Evolutionary conservation across 2,113 vertebrate genomes (phyloP), one percentile per base, ranked within the genome.

Genomic region (Cochlearius cochlearius): DNA sequence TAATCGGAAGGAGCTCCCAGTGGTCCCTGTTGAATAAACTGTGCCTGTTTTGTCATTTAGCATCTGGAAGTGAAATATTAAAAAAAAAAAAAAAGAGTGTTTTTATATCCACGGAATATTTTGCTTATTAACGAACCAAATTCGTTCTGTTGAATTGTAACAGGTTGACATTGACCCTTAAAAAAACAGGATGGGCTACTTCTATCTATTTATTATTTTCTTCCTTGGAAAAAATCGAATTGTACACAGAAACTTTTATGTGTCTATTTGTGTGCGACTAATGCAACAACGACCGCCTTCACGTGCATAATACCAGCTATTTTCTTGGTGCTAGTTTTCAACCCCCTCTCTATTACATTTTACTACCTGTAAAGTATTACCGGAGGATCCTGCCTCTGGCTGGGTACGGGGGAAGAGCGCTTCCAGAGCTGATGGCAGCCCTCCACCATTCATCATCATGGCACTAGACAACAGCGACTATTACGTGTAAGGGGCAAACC

Each of bases 1-100:
- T 49, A 2, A 38, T 41, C 67, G 39, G n/a, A 80, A 81, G 91
- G 27, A 94, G 87, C 73, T 89, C 39, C 23, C 21, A 41, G 60
- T 78, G 50, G 29, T 68, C 73, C 76, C 91, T 27, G 0, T 62
- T 56, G 77, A 84, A 91, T 69, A 16, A 79, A 30, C 73, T 20
- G 43, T 20, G 62, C 69, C 80, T 89, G 1, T 82, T 93, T 85
- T 93, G 55, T 86, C 75, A 34, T 92, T 92, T 87, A 88, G 84
- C 86, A 80, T 92, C 76, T 84, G 69, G 69, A 71, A 88, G 69
- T 39, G 64, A 92, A 72, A 45, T 50, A 43, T 5, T 43, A 41
- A 41, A 41, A 41, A 41, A 41, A 41, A 41, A 41, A 12, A 16
- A 62, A 58, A 43, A 49, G n/a, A 29, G 7, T 4, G 21, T 27